phyloP scores from a whole-genome alignment of 2,113 vertebrate genomes.

The Cheirogaleus medius region DNA sequence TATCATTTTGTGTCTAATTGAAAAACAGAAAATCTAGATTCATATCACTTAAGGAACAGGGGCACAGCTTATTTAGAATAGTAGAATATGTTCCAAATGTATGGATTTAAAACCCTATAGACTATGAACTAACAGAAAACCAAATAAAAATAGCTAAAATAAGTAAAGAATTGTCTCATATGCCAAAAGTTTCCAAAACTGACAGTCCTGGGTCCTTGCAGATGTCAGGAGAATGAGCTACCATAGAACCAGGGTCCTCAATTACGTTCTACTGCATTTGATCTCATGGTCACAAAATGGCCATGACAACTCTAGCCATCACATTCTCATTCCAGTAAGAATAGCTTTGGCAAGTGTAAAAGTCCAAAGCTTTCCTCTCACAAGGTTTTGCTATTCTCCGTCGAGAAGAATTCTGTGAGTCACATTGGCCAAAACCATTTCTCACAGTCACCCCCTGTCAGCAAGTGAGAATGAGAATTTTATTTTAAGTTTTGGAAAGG shows the following conservation, averaged over 20 bases:
- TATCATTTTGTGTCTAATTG: background rate
- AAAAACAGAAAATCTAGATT: background rate
- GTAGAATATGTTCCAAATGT: background rate
- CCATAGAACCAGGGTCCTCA: background rate
- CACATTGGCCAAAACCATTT: background rate
- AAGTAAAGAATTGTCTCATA: background rate
- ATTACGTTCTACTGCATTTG: background rate
- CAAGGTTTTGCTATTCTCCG: background rate
- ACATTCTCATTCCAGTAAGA: background rate
- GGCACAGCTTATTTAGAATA: background rate
- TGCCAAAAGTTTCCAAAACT: background rate
- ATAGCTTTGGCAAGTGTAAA: background rate
- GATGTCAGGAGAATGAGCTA: background rate
- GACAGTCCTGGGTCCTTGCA: background rate
- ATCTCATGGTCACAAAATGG: background rate
- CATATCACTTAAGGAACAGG: background rate
- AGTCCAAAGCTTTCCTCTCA: background rate
- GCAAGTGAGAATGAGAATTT: background rate
- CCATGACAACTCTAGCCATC: background rate
- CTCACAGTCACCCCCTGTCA: background rate
- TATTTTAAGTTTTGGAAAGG: background rate
- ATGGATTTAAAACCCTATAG: background rate
- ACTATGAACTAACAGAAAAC: background rate
- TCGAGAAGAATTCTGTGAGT: constrained; percentile 1
- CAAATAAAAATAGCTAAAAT: background rate